These are phyloP conservation scores for Coleophora deauratella DNA, from an alignment of 2,888 invertebrate species.

Conservation along the genomic window DNA sequence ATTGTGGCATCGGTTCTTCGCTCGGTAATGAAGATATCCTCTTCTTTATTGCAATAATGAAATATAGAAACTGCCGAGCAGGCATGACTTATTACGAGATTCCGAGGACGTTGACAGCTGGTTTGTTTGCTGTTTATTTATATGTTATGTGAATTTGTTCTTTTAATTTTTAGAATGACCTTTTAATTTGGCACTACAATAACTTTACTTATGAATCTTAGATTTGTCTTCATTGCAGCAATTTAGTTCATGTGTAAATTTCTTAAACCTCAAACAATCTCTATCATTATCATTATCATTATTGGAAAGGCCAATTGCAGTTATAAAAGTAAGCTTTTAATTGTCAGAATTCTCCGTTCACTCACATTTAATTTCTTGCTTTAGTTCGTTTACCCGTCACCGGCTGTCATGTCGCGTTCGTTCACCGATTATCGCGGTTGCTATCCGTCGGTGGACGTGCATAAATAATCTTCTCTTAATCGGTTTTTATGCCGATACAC, in stretches of 20 bases:
- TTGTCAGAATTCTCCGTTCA: too few relatives aligned
- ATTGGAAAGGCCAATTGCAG: too few relatives aligned
- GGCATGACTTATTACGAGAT: slow-evolving; percentile 16
- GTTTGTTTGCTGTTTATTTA: neutral
- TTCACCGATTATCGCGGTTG: neutral
- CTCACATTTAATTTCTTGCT: too few relatives aligned
- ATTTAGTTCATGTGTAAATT: too few relatives aligned
- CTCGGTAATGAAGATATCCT: slow-evolving; percentile 58
- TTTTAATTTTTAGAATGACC: too few relatives aligned
- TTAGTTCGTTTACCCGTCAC: too few relatives aligned
- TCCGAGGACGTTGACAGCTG: slow-evolving; percentile 2
- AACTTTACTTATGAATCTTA: too few relatives aligned
- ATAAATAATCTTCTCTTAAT: slow-evolving; percentile 60
- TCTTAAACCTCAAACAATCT: too few relatives aligned
- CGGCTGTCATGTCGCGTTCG: neutral
- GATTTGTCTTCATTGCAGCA: too few relatives aligned
- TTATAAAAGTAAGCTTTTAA: too few relatives aligned
- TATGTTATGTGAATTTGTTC: neutral
- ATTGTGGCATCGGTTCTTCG: slow-evolving; percentile 18
- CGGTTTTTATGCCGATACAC: slow-evolving; percentile 54
- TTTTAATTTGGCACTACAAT: too few relatives aligned
- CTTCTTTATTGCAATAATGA: slow-evolving; percentile 49
- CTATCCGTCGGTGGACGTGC: slow-evolving; percentile 40
- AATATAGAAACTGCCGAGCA: slow-evolving; percentile 32
- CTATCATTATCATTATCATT: too few relatives aligned